Conservation (phyloP, 2,797 vertebrate genomes). For the Acanthornis magna region DNA sequence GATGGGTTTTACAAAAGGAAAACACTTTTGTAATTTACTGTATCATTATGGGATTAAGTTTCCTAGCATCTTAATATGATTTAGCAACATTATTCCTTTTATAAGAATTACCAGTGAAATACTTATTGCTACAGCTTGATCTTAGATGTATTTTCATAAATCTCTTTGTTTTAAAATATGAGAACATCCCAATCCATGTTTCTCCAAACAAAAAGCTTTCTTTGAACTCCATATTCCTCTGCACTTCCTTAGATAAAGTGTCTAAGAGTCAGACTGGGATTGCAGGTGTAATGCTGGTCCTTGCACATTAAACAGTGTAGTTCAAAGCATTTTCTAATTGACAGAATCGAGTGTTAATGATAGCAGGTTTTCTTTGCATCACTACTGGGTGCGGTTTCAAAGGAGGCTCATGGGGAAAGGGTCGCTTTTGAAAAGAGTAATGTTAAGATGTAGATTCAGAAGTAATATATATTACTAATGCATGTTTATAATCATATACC, state of each 20-base stretch:
- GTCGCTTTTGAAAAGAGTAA: not conserved
- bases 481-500: not conserved
- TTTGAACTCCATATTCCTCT: not conserved
- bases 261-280: not conserved
- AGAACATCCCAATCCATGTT: not conserved
- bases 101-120: not conserved
- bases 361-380: not conserved
- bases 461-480: not conserved
- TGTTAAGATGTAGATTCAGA: not conserved
- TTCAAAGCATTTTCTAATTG: not conserved
- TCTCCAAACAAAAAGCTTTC: not conserved
- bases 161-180: not conserved
- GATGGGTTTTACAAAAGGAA: not conserved
- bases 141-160: not conserved
- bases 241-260: not conserved
- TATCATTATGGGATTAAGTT: not conserved
- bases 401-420: not conserved
- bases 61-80: not conserved
- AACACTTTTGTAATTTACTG: not conserved
- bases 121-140: not conserved
- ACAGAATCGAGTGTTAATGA: not conserved
- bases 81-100: not conserved
- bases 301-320: not conserved
- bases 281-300: not conserved
- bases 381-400: not conserved